Evolutionary conservation across 2,888 invertebrate genomes (phyloP).

Genomic region (Mesorhabditis spiculigera): DNA sequence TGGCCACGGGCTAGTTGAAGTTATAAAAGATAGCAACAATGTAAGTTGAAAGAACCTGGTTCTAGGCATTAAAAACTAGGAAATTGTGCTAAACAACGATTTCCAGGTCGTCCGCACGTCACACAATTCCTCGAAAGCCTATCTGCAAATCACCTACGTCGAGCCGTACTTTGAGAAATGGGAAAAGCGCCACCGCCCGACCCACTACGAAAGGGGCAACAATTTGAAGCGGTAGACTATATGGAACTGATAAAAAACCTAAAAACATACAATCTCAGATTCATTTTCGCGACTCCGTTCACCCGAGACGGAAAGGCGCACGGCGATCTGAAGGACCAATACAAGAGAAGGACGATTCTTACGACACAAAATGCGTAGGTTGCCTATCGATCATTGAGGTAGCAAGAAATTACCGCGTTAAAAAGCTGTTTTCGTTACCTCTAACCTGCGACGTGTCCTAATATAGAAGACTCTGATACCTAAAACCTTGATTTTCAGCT

Average conservation of each 20-base stretch:
- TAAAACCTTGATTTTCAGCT: constrained; percentile 59
- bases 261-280: constrained; percentile 62
- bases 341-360: constrained; percentile 72
- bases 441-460: no score
- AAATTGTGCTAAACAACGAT: neutral
- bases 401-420: no score
- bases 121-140: constrained; percentile 76
- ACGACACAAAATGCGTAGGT: constrained; percentile 30
- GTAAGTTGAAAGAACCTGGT: constrained; percentile 62
- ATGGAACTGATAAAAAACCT: neutral
- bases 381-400: neutral
- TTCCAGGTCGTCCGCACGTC: constrained; percentile 56
- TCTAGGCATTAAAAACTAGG: neutral
- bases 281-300: constrained; percentile 94
- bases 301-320: constrained; percentile 89
- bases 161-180: constrained; percentile 94
- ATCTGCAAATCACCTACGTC: constrained; percentile 86
- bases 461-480: no score
- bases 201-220: constrained; percentile 35
- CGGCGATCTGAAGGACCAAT: constrained; percentile 90
- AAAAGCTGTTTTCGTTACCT: no score
- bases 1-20: constrained; percentile 80
- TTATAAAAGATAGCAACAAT: constrained; percentile 92
- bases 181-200: constrained; percentile 72
- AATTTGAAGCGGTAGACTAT: constrained; percentile 26